Evolutionary conservation across 2,113 vertebrate genomes (phyloP).

Genomic region (Phaethon lepturus): DNA sequence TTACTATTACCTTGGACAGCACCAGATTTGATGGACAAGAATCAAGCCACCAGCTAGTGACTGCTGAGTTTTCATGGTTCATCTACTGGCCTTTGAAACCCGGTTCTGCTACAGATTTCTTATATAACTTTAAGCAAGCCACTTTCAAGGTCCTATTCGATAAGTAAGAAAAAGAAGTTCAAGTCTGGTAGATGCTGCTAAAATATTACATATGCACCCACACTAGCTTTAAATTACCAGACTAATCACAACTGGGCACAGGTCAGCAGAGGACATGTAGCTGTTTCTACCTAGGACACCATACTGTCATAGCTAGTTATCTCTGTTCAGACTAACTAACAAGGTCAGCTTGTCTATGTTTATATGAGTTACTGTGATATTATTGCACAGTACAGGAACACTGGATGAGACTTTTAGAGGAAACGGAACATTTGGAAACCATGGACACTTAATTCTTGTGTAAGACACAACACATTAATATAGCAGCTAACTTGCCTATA

Average conservation of each 20-base stretch:
- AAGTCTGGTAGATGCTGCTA: rapidly evolving
- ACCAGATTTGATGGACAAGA: neutral
- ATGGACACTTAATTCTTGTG: neutral
- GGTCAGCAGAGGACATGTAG: neutral
- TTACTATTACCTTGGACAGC: constrained; percentile 48
- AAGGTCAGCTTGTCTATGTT: neutral
- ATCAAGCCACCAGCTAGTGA: neutral
- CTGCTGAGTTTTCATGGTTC: neutral
- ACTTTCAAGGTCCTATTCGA: neutral
- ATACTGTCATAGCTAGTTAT: neutral
- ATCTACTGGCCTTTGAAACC: neutral
- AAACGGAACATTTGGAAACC: neutral
- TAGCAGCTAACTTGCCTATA: neutral
- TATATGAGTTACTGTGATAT: neutral
- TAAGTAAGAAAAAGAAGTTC: neutral
- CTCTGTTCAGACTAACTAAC: neutral
- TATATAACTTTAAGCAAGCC: neutral
- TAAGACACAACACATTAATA: neutral
- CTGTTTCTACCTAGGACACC: neutral
- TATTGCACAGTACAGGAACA: neutral
- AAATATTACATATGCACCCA: neutral
- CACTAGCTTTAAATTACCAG: neutral
- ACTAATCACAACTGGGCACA: neutral
- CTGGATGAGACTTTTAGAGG: neutral
- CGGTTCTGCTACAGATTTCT: neutral